These are phyloP conservation scores for Odontothrips loti DNA, from an alignment of 2,888 invertebrate species.

Conservation along the genomic window DNA sequence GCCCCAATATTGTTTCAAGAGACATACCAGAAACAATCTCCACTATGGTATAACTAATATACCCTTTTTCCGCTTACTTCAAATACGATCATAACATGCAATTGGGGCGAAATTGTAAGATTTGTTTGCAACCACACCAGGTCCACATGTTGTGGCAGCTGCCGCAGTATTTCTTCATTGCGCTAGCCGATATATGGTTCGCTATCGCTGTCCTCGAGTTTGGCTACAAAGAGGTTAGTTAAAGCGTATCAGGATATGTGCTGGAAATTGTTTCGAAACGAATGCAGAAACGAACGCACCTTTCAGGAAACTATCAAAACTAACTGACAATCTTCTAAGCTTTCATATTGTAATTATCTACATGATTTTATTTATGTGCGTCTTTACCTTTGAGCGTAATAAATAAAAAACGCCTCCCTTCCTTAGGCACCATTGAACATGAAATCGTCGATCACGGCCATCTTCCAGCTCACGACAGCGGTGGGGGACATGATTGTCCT, in stretches of 20 bases:
- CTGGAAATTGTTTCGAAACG: not conserved
- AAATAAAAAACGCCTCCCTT: too few relatives aligned
- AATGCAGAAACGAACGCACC: not conserved
- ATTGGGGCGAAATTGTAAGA: too few relatives aligned
- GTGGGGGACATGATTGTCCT: not conserved
- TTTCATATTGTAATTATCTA: too few relatives aligned
- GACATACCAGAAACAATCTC: too few relatives aligned
- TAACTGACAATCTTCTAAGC: too few relatives aligned
- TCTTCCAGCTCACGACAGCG: not conserved
- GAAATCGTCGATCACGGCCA: slow-evolving; percentile 8
- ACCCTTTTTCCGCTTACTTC: too few relatives aligned
- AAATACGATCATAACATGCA: too few relatives aligned
- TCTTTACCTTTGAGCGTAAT: too few relatives aligned
- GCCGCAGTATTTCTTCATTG: not conserved
- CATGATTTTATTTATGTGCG: too few relatives aligned
- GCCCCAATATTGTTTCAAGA: too few relatives aligned
- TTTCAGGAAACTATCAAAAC: too few relatives aligned
- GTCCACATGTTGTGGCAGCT: not conserved
- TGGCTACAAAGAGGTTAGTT: not conserved
- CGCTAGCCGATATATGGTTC: slow-evolving; percentile 2
- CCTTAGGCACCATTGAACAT: not conserved
- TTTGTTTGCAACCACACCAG: not conserved
- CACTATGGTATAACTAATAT: too few relatives aligned
- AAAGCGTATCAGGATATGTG: not conserved
- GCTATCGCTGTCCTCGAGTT: slow-evolving; percentile 5